Evolutionary conservation across 2,888 invertebrate genomes (phyloP), one percentile per base, ranked within the genome.

Genomic region (Lepidochitona cinerea): DNA sequence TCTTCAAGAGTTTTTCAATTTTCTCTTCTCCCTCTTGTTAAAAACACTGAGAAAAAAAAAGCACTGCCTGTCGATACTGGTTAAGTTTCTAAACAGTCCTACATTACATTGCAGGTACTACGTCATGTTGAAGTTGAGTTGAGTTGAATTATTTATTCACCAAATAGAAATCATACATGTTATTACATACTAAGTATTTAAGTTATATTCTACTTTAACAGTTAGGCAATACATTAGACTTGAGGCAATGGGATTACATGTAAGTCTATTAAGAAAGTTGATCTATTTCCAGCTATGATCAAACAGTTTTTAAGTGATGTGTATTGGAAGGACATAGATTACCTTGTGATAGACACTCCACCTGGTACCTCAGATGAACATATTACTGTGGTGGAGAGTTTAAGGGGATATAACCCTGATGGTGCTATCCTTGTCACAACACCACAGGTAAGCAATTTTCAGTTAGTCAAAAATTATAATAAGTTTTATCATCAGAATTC

Each of bases 301-400:
- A 94, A 95, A 73, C 97, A 98, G 91, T 98, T 98, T 91, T 92
- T 98, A 49, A 95, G 95, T 81, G 97, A 98, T 91, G 98, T 98
- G 33, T 97, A 97, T 90, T 98, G 98, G 98, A 96, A 96, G 7
- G 94, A 93, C 32, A 90, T 98, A 78, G 97, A 99, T 90, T 96
- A 95, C 88, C 91, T 98, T 52, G 92, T 98, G 32, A 93, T 98
- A 71, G 98, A 98, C 88, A 98, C 98, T 1, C 98, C 98, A 0
- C 98, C 98, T 53, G 98, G 97, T 0, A 98, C 92, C 9, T 97
- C 97, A 0, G 98, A 98, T 92, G 98, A 99, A 92, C 98, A 98
- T 91, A 92, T 98, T 36, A 96, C 97, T 0, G 94, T 95, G 0
- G 94, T 95, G 0, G 94, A 95, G 78, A 96, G 95, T 90, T 75